phyloP scores from a whole-genome alignment of 2,113 vertebrate genomes.

The Anolis carolinensis region DNA sequence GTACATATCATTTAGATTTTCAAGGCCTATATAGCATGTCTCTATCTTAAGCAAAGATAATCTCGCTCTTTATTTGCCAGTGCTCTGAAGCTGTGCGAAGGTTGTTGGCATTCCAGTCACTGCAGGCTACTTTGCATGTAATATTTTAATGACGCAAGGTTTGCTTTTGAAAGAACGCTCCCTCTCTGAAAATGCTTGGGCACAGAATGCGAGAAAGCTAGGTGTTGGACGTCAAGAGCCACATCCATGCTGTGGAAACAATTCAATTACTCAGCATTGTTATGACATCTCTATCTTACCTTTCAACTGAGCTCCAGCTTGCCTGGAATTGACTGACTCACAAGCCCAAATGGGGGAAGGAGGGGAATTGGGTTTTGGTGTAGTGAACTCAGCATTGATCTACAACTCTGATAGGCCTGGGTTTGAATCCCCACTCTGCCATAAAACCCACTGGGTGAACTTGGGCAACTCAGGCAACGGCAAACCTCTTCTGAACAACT shows the following conservation, averaged over 20 bases:
- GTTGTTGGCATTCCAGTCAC: neutral
- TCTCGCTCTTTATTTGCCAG: conserved; percentile 8
- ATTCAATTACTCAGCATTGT: neutral
- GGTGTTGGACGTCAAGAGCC: neutral
- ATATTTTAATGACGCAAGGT: neutral
- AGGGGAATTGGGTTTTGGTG: too few species aligned
- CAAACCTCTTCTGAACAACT: too few species aligned
- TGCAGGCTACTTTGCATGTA: neutral
- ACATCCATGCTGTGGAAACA: neutral
- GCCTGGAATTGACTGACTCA: neutral
- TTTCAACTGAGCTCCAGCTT: neutral
- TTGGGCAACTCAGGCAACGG: too few species aligned
- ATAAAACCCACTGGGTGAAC: too few species aligned
- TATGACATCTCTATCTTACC: neutral
- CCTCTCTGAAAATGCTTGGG: neutral
- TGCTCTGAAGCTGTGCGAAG: neutral
- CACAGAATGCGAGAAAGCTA: neutral
- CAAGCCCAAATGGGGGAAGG: neutral
- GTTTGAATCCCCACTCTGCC: too few species aligned
- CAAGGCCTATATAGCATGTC: conserved; percentile 52
- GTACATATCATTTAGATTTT: conserved; percentile 64
- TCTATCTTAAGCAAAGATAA: conserved; percentile 58
- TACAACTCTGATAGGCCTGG: too few species aligned
- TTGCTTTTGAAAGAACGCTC: neutral
- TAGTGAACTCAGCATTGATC: too few species aligned